Conservation (phyloP, 1,140 invertebrate species). For the Zaprionus nigranus region DNA sequence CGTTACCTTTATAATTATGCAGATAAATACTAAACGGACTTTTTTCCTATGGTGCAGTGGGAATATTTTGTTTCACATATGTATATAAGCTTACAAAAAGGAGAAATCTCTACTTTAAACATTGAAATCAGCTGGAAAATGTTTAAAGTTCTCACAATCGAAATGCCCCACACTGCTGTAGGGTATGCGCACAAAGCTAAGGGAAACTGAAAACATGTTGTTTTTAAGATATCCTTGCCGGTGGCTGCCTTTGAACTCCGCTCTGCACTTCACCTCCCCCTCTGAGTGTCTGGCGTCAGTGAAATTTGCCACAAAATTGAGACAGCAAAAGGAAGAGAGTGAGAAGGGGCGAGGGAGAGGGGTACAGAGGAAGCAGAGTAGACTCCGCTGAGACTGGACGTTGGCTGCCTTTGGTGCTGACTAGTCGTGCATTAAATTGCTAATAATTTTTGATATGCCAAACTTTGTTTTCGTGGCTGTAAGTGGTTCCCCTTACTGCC, state of each 20-base stretch:
- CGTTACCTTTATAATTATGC: no score
- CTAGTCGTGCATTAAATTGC: conserved; percentile 82
- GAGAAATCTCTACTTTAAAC: rapidly evolving
- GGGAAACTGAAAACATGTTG: conserved; percentile 61
- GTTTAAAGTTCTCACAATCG: neutral
- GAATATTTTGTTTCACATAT: neutral
- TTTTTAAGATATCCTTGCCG: conserved; percentile 66
- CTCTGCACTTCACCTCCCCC: conserved; percentile 5
- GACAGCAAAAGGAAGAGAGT: neutral
- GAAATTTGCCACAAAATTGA: conserved; percentile 59
- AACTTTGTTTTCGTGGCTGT: conserved; percentile 58
- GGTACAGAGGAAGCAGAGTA: neutral
- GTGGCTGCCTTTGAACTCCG: conserved; percentile 13
- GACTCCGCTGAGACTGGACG: conserved; percentile 24
- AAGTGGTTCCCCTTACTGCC: conserved; percentile 3
- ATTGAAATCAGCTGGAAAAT: neutral
- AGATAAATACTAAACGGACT: no score
- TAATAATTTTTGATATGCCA: conserved; percentile 77
- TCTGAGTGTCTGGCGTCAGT: conserved; percentile 63
- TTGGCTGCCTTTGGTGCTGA: conserved; percentile 36
- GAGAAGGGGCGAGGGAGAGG: neutral
- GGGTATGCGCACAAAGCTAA: conserved; percentile 13
- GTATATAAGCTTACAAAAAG: neutral
- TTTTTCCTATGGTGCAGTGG: no score
- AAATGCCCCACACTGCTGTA: conserved; percentile 28